phyloP scores from a whole-genome alignment of 2,888 invertebrate genomes.

The Sarcophaga caerulescens region DNA sequence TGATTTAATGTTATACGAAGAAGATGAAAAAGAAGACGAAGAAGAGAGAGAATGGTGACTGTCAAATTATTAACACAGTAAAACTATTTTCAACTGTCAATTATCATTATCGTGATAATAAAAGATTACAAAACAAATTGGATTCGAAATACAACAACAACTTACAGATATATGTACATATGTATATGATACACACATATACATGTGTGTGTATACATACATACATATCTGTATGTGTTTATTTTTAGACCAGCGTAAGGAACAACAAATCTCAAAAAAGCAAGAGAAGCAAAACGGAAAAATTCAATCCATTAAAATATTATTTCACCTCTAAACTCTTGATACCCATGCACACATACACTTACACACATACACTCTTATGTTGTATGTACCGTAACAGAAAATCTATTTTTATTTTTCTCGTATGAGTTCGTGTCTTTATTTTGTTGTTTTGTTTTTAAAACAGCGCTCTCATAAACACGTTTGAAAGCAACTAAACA shows the following conservation, averaged over 20 bases:
- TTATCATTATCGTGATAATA: constrained; percentile 31
- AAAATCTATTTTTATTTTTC: neutral
- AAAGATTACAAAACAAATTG: constrained; percentile 57
- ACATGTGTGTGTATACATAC: no score
- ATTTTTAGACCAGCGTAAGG: no score
- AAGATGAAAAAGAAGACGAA: no score
- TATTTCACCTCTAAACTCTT: constrained; percentile 14
- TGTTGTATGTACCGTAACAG: neutral
- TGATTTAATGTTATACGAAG: no score
- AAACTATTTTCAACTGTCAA: constrained; percentile 34
- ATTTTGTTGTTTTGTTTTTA: no score
- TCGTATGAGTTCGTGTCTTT: no score
- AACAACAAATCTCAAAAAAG: neutral
- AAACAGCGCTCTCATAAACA: constrained; percentile 13
- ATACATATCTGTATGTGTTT: no score
- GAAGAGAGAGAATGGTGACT: neutral
- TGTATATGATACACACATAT: no score
- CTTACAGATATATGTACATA: neutral
- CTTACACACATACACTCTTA: neutral
- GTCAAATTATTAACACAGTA: constrained; percentile 30
- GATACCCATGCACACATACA: neutral
- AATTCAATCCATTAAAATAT: constrained; percentile 29
- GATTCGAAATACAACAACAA: constrained; percentile 30
- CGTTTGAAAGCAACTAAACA: constrained; percentile 13
- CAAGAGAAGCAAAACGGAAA: neutral